Evolutionary conservation across 1,140 invertebrate species (phyloP), one percentile per base, ranked within the genome.

Genomic region (Caenorhabditis briggsae): DNA sequence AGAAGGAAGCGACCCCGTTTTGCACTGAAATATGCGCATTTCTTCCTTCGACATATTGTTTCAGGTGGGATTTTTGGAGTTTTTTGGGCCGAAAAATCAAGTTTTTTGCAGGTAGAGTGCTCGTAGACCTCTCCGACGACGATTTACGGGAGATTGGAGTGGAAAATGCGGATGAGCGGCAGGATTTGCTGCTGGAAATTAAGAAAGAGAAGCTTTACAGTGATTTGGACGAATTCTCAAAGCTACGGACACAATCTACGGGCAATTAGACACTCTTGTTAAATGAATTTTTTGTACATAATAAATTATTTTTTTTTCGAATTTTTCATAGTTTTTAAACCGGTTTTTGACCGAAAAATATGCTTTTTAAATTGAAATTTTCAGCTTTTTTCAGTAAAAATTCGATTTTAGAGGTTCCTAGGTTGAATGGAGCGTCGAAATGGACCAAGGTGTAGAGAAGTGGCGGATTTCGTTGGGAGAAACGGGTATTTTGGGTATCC

Each of bases 131-230:
- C 43, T 59, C 82, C 5, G 88, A 88, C 55, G 50, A 55, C 16
- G 88, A 88, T 82, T 55, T 88, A 7, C 41, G 20, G 0, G 84
- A 85, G n/a, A 78, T 88, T 46, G 86, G 88, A 2, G 25, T 88
- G 5, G 78, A 78, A 41, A 61, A n/a, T 56, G 50, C 11, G 11
- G 88, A 88, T 16, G 88, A 88, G 25, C 43, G 88, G 23, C 85
- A 88, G 55, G 88, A 88, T 58, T 50, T 88, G n/a, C 56, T 88
- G 50, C 55, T 88, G 41, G 88, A 88, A 41, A 88, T 88, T 20
- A 55, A 82, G n/a, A 87, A 87, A 59, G 86, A 85, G 33, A 88
- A 88, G 64, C 33, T 88, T 3, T 88, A 85, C 58, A 64, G 86
- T 53, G 88, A 88, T 59, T 50, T 82, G 5, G 86, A 88, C 65